These are phyloP conservation scores for Drosophila murphyi DNA, from an alignment of 1,140 invertebrate species.

Conservation along the genomic window DNA sequence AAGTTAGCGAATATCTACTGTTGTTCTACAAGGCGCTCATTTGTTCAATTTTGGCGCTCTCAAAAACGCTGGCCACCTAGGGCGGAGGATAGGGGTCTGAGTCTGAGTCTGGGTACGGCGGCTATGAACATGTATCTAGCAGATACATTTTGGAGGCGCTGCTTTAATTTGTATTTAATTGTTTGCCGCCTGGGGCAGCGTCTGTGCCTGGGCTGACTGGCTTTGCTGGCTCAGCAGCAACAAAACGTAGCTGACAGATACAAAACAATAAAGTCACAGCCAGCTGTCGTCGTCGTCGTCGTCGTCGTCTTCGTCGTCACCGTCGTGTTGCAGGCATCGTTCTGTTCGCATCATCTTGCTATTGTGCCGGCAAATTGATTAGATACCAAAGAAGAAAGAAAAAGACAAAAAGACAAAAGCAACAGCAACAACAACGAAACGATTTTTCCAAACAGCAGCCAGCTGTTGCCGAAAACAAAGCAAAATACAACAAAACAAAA, in stretches of 20 bases:
- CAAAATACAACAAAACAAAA: slow-evolving; percentile 5
- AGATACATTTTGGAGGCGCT: slow-evolving; percentile 17
- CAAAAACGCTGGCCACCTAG: background rate
- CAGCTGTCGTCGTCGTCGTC: slow-evolving; percentile 32
- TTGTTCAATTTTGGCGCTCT: slow-evolving; percentile 15
- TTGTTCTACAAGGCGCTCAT: slow-evolving; percentile 3
- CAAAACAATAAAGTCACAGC: slow-evolving; percentile 40
- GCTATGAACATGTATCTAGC: slow-evolving; percentile 1
- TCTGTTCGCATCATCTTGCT: slow-evolving; percentile 3
- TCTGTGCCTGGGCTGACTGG: background rate
- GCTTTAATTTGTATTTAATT: slow-evolving; percentile 46
- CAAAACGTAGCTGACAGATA: slow-evolving; percentile 27
- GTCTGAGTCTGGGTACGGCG: background rate
- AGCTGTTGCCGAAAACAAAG: slow-evolving; percentile 30
- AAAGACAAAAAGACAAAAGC: slow-evolving; percentile 1
- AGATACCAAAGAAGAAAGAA: background rate
- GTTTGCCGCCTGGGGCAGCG: slow-evolving; percentile 3
- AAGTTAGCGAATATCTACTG: background rate
- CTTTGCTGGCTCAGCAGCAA: slow-evolving; percentile 4
- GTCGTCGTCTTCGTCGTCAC: slow-evolving; percentile 20
- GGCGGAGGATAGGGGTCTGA: background rate
- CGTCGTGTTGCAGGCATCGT: slow-evolving; percentile 1
- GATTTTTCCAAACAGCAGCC: slow-evolving; percentile 16
- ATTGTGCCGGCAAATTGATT: slow-evolving; percentile 42
- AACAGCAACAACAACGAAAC: slow-evolving; percentile 5